A percentile compares a stretch with the other conserved stretches of the same genome.
These are phyloP conservation scores for Tyrannus savana DNA, from an alignment of 2,113 vertebrate genomes.

Conservation along the genomic window DNA sequence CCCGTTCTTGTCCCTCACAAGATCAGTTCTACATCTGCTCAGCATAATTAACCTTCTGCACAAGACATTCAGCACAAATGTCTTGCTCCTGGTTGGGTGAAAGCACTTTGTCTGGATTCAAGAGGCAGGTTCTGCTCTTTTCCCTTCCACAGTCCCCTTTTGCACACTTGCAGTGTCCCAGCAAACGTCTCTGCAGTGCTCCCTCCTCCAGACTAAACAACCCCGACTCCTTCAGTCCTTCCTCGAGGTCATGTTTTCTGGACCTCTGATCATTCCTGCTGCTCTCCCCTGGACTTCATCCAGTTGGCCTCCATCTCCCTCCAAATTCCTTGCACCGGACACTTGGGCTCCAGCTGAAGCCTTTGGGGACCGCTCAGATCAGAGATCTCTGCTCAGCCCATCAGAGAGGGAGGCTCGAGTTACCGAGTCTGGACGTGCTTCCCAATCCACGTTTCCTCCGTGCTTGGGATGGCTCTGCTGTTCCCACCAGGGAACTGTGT, in stretches of 20 bases:
- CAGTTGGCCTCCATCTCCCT: background rate
- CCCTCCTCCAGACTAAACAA: constrained; percentile 57
- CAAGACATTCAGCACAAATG: background rate
- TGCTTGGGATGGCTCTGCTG: background rate
- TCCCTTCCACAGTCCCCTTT: background rate
- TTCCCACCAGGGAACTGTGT: background rate
- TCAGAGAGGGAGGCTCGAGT: background rate
- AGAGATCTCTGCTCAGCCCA: background rate
- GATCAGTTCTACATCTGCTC: background rate
- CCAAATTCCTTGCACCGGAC: background rate
- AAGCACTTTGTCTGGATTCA: fast-evolving
- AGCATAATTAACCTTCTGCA: background rate
- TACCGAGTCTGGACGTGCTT: background rate
- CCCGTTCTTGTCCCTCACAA: fast-evolving
- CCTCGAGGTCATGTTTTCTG: background rate
- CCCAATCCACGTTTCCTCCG: background rate
- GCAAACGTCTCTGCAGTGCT: background rate
- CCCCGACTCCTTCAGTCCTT: background rate
- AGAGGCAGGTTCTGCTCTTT: background rate
- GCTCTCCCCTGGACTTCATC: background rate
- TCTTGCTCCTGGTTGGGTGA: background rate
- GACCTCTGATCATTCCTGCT: background rate
- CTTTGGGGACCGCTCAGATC: constrained; percentile 31
- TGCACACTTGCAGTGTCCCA: background rate
- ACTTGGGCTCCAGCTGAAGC: constrained; percentile 44